Conservation (phyloP, 2,797 vertebrate species). For the Scolopax rusticola region DNA sequence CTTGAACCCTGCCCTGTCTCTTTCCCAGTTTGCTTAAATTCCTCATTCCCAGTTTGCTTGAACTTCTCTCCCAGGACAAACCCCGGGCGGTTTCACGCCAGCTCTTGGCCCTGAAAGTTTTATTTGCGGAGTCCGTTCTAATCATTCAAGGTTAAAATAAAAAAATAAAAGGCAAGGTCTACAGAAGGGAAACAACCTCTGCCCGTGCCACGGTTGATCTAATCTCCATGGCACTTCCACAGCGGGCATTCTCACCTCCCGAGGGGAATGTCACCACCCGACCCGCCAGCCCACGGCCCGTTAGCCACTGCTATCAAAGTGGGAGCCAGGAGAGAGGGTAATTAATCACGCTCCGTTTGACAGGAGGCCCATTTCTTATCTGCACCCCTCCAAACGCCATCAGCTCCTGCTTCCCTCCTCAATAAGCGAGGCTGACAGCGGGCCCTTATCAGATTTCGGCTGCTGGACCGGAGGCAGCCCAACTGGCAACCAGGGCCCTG, state of each 20-base stretch:
- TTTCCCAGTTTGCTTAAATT: background rate
- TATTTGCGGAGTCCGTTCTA: background rate
- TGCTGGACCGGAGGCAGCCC: slow-evolving; percentile 14
- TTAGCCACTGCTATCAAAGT: slow-evolving; percentile 68
- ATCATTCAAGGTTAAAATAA: background rate
- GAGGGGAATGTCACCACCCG: slow-evolving; percentile 9
- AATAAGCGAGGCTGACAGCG: slow-evolving; percentile 69
- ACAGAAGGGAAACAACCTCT: background rate
- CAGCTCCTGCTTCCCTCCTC: slow-evolving; percentile 67
- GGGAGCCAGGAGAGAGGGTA: slow-evolving; percentile 35
- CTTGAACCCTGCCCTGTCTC: background rate
- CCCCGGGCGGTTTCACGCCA: background rate
- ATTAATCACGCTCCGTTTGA: slow-evolving; percentile 79
- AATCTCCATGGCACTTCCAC: background rate
- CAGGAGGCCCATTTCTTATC: slow-evolving; percentile 78
- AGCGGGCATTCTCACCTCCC: background rate
- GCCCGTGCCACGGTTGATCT: background rate
- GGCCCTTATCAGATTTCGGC: slow-evolving; percentile 70
- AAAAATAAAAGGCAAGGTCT: background rate
- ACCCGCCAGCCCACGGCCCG: slow-evolving; percentile 49
- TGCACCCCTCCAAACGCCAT: slow-evolving; percentile 69
- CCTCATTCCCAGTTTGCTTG: background rate
- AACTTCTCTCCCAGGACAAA: background rate
- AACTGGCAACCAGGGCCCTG: background rate
- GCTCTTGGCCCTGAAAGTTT: background rate